Evolutionary conservation across 1,140 invertebrate genomes (phyloP).

Genomic region (Microplitis mediator): DNA sequence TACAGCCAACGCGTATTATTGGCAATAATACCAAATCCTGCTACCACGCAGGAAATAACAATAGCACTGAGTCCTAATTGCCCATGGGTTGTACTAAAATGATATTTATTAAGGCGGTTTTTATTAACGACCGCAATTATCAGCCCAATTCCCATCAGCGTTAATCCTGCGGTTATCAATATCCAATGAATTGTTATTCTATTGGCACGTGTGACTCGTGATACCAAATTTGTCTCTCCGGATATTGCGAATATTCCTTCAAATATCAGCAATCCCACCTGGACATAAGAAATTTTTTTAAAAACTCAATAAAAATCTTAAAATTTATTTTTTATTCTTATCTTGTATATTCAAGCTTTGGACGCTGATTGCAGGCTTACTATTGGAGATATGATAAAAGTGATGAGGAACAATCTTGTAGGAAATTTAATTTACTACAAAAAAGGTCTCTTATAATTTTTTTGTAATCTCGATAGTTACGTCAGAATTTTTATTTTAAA

Average conservation of each 20-base stretch:
- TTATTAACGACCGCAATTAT: constrained; percentile 54
- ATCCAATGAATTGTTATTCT: constrained; percentile 55
- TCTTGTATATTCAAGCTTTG: too few relatives aligned
- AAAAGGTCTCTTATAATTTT: too few relatives aligned
- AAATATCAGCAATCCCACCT: constrained; percentile 49
- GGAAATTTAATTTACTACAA: too few relatives aligned
- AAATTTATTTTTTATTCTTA: too few relatives aligned
- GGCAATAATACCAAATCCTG: constrained; percentile 47
- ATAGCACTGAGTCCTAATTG: constrained; percentile 49
- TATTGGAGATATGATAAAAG: too few relatives aligned
- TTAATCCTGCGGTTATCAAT: constrained; percentile 44
- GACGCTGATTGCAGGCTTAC: too few relatives aligned
- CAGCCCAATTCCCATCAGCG: constrained; percentile 44
- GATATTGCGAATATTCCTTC: constrained; percentile 54
- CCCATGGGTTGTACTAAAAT: constrained; percentile 49
- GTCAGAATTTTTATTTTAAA: too few relatives aligned
- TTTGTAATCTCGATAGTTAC: too few relatives aligned
- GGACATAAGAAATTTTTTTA: background rate
- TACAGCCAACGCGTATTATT: constrained; percentile 55
- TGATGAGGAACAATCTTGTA: too few relatives aligned
- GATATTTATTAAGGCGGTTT: constrained; percentile 26
- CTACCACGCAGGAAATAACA: constrained; percentile 39
- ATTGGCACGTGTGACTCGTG: constrained; percentile 38
- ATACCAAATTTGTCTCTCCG: constrained; percentile 46
- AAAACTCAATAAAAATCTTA: too few relatives aligned